A percentile compares a stretch with the other conserved stretches of the same genome.
Evolutionary conservation across 2,888 invertebrate genomes (phyloP).

Genomic region (Nezara viridula): DNA sequence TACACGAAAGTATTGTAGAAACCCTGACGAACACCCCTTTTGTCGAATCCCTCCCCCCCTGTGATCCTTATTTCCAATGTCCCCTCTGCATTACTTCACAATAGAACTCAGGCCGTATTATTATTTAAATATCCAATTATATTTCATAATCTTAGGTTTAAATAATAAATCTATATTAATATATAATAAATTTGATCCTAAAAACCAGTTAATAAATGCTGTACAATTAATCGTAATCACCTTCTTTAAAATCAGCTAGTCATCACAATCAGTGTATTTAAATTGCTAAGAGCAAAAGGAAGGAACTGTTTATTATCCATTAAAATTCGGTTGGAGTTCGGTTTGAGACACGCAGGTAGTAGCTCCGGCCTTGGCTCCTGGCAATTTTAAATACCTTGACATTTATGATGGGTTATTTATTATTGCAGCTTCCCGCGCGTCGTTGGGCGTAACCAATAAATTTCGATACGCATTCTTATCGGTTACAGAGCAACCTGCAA

Average conservation of each 20-base stretch:
- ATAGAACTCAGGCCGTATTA: too few species aligned
- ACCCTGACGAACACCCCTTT: too few species aligned
- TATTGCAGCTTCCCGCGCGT: not conserved
- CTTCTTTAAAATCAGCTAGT: not conserved
- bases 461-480: not conserved
- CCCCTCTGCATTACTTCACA: too few species aligned
- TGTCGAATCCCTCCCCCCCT: too few species aligned
- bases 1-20: too few species aligned
- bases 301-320: slow-evolving; percentile 1
- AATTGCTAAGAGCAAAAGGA: not conserved
- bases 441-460: not conserved
- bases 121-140: too few species aligned
- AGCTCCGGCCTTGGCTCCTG: not conserved
- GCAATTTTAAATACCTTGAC: slow-evolving; percentile 28
- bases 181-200: not conserved
- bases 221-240: not conserved
- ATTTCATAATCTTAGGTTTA: too few species aligned
- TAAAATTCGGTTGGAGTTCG: not conserved
- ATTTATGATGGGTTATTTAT: slow-evolving; percentile 28
- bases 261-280: not conserved
- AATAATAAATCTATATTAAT: too few species aligned
- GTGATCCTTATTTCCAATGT: too few species aligned
- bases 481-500: not conserved
- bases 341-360: not conserved
- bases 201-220: not conserved